Conservation (phyloP, 2,797 vertebrate genomes). For the Aldrovandia affinis region DNA sequence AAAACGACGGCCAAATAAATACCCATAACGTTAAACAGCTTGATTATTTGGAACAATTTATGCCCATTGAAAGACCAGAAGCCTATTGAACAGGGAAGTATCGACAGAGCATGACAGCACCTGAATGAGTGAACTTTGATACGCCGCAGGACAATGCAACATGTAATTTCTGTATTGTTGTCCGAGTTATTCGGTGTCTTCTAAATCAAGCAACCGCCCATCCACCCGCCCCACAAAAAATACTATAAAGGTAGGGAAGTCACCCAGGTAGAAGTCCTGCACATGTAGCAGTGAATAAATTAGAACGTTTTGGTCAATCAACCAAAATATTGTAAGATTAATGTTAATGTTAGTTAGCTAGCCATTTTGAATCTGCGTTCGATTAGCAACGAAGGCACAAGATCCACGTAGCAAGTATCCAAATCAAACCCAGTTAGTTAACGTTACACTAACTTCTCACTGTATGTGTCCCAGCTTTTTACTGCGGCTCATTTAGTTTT, state of each 20-base stretch:
- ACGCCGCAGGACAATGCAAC: background rate
- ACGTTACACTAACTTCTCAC: conserved; percentile 1
- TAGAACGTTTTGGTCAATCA: background rate
- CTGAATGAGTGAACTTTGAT: conserved; percentile 50
- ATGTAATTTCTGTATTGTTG: background rate
- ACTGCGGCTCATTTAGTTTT: background rate
- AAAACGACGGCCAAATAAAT: background rate
- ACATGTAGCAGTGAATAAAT: background rate
- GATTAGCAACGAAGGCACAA: background rate
- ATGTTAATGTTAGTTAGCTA: no score
- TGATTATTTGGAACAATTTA: background rate
- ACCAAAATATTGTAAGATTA: background rate
- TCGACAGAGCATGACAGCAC: conserved; percentile 20
- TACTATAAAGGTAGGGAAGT: background rate
- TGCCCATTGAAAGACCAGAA: background rate
- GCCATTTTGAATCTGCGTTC: background rate
- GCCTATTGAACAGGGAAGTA: background rate
- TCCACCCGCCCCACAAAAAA: background rate
- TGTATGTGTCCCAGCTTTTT: background rate
- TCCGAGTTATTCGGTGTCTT: background rate
- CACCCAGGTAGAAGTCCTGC: background rate
- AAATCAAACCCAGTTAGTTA: conserved; percentile 1
- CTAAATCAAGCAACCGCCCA: background rate
- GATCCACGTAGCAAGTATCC: conserved; percentile 25
- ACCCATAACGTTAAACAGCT: background rate